A percentile compares a stretch with the other conserved stretches of the same genome.
phyloP scores from a whole-genome alignment of 2,797 vertebrate genomes.

The Molossus molossus region DNA sequence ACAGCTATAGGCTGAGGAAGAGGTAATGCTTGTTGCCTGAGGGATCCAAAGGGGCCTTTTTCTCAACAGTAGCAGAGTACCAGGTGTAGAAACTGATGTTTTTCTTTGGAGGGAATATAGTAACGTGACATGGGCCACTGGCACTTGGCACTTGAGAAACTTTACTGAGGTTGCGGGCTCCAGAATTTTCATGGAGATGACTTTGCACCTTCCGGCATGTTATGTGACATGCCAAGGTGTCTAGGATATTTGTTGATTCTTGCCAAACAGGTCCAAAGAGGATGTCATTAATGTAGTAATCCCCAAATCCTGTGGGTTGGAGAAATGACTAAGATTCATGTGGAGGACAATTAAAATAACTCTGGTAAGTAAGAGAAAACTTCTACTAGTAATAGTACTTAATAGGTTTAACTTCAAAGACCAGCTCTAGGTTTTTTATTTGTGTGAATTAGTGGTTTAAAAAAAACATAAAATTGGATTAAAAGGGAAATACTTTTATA shows the following conservation, averaged over 20 bases:
- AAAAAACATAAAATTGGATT: background rate
- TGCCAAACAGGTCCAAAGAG: background rate
- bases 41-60: background rate
- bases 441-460: background rate
- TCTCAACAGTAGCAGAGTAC: background rate
- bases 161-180: background rate
- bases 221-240: background rate
- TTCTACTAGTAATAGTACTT: background rate
- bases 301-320: background rate
- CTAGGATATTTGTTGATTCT: background rate
- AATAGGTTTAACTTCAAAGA: background rate
- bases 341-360: slow-evolving; percentile 10
- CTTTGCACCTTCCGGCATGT: background rate
- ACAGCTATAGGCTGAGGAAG: background rate
- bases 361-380: background rate
- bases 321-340: background rate
- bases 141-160: background rate
- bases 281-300: background rate
- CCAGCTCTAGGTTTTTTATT: background rate
- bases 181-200: background rate
- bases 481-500: slow-evolving; percentile 54
- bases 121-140: background rate
- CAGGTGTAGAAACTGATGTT: background rate
- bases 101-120: background rate
- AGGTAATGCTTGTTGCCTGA: background rate